Evolutionary conservation across 1,140 invertebrate species (phyloP).

Genomic region (Laupala kohalensis): DNA sequence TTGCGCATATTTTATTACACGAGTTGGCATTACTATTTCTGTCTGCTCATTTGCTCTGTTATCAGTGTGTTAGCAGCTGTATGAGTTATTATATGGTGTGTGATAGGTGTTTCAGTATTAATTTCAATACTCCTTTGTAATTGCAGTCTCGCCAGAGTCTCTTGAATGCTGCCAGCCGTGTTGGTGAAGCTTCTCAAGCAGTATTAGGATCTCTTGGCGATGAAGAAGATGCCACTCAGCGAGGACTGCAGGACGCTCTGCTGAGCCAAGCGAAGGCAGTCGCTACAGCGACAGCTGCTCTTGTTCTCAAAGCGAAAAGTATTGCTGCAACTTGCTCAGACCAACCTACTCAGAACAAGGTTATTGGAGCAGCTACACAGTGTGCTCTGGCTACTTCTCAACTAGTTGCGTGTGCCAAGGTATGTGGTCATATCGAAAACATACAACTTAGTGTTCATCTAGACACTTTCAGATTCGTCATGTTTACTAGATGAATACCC

Average conservation of each 20-base stretch:
- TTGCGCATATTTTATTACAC: no score
- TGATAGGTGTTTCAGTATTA: no score
- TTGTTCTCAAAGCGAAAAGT: conserved; percentile 89
- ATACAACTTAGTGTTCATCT: no score
- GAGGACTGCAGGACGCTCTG: conserved; percentile 72
- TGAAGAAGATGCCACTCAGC: conserved; percentile 59
- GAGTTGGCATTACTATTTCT: no score
- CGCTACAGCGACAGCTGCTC: conserved; percentile 87
- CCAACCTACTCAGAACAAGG: conserved; percentile 65
- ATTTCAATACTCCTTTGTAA: background rate
- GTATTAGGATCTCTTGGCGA: conserved; percentile 93
- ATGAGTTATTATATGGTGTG: no score
- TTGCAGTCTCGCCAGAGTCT: conserved; percentile 75
- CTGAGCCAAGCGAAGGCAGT: conserved; percentile 87
- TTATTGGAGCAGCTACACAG: conserved; percentile 89
- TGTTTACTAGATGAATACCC: no score
- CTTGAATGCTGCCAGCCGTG: conserved; percentile 82
- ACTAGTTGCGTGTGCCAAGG: conserved; percentile 92
- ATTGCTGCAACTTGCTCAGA: conserved; percentile 76
- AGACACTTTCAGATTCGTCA: no score
- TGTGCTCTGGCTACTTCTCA: conserved; percentile 95
- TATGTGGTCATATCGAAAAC: conserved; percentile 28
- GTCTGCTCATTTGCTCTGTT: no score
- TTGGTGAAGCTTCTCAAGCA: conserved; percentile 89
- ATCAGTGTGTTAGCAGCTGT: no score